These are phyloP conservation scores for Busseola fusca DNA, from an alignment of 2,888 invertebrate genomes.

Conservation along the genomic window DNA sequence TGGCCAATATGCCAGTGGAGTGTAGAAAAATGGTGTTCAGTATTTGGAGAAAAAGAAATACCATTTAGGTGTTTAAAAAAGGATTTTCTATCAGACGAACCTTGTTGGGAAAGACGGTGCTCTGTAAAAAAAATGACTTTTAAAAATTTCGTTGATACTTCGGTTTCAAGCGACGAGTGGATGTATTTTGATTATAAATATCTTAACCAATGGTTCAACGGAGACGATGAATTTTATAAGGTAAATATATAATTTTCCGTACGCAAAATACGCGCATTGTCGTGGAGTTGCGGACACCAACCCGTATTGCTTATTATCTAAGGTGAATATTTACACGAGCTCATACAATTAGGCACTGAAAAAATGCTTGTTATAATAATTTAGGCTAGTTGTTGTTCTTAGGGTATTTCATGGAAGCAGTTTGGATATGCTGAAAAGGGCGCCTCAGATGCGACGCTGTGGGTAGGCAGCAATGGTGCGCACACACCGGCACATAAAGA, in stretches of 20 bases:
- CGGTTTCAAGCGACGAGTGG: conserved; percentile 88
- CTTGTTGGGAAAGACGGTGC: conserved; percentile 95
- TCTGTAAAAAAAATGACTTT: conserved; percentile 89
- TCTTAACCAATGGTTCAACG: conserved; percentile 91
- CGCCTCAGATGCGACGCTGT: conserved; percentile 93
- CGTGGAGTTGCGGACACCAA: too few relatives aligned
- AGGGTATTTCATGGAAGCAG: conserved; percentile 88
- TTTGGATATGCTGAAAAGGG: conserved; percentile 92
- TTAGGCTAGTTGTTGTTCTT: conserved; percentile 31
- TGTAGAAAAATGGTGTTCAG: conserved; percentile 89
- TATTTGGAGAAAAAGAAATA: conserved; percentile 88
- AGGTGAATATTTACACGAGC: conserved; percentile 78
- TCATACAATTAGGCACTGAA: neutral
- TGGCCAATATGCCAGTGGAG: conserved; percentile 90
- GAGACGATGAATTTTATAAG: conserved; percentile 88
- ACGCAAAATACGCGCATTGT: too few relatives aligned
- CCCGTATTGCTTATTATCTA: too few relatives aligned
- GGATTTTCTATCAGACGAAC: conserved; percentile 84
- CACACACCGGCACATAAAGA: conserved; percentile 98
- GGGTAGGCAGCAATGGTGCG: conserved; percentile 96
- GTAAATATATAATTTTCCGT: too few relatives aligned
- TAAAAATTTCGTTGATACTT: conserved; percentile 88
- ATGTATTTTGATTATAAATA: conserved; percentile 96
- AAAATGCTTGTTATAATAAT: conserved; percentile 20
- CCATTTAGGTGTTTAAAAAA: conserved; percentile 88